Conservation (phyloP, 2,113 vertebrate genomes). For the Donacobius atricapilla region DNA sequence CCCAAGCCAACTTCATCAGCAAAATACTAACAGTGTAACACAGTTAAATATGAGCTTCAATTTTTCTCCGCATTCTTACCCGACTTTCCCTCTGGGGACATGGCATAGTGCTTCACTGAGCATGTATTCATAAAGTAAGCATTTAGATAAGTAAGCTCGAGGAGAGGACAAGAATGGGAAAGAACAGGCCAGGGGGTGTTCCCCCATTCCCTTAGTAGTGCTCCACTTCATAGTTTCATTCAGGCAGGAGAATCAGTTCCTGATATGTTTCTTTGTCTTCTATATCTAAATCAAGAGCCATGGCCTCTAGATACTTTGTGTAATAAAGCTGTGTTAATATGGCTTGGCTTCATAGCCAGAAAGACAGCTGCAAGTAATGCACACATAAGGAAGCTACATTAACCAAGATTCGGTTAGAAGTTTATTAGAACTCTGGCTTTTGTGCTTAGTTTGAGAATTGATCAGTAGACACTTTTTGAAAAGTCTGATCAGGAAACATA, state of each 20-base stretch:
- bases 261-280: background rate
- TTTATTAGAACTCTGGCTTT: background rate
- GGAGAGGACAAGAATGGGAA: background rate
- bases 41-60: background rate
- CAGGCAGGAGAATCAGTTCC: background rate
- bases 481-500: background rate
- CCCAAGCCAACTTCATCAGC: background rate
- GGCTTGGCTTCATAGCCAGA: background rate
- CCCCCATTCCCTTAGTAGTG: background rate
- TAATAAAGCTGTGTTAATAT: background rate
- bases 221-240: background rate
- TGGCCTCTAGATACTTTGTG: background rate
- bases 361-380: background rate
- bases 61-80: background rate
- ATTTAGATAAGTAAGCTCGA: background rate
- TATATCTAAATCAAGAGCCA: background rate
- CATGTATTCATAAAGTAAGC: background rate
- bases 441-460: background rate
- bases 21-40: background rate
- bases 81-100: background rate
- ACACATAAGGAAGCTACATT: background rate
- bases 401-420: background rate
- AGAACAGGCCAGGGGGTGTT: background rate
- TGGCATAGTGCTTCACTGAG: background rate
- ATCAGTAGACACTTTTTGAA: background rate